These are phyloP conservation scores for Drosophila leontia DNA, from an alignment of 1,140 invertebrate species.

Conservation along the genomic window DNA sequence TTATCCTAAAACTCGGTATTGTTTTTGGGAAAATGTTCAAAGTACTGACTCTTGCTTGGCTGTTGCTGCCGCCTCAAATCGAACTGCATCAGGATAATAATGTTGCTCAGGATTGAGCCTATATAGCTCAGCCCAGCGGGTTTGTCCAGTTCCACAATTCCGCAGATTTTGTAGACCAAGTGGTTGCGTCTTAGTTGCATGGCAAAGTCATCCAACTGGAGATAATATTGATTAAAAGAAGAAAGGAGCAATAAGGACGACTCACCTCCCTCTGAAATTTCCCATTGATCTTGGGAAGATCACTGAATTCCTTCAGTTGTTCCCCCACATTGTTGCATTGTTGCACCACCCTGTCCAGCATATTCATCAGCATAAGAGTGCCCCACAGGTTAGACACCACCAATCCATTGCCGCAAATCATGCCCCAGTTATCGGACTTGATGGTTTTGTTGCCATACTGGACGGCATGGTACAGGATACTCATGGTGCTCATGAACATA, in stretches of 20 bases:
- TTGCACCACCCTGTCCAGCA: constrained; percentile 38
- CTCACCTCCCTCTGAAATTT: constrained; percentile 44
- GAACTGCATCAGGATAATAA: constrained; percentile 70
- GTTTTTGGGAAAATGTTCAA: not conserved
- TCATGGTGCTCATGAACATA: constrained; percentile 52
- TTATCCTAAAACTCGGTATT: not conserved
- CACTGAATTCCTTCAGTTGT: constrained; percentile 39
- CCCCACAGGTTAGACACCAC: constrained; percentile 19
- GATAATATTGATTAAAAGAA: not conserved
- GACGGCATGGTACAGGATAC: constrained; percentile 63
- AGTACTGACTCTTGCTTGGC: not conserved
- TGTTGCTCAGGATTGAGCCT: constrained; percentile 34
- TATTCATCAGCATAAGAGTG: constrained; percentile 37
- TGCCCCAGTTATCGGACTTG: constrained; percentile 19
- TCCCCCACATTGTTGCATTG: constrained; percentile 42
- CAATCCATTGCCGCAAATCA: constrained; percentile 31
- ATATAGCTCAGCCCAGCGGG: constrained; percentile 49
- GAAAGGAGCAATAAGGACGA: not conserved
- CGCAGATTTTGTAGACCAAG: constrained; percentile 50
- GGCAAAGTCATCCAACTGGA: constrained; percentile 54
- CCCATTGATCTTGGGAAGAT: constrained; percentile 18
- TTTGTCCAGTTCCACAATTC: constrained; percentile 31
- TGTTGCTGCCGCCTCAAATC: constrained; percentile 34
- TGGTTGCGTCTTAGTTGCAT: constrained; percentile 28
- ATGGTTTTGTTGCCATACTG: constrained; percentile 56